Evolutionary conservation across 1,140 invertebrate species (phyloP), one percentile per base, ranked within the genome.

Genomic region (Drosophila lini): DNA sequence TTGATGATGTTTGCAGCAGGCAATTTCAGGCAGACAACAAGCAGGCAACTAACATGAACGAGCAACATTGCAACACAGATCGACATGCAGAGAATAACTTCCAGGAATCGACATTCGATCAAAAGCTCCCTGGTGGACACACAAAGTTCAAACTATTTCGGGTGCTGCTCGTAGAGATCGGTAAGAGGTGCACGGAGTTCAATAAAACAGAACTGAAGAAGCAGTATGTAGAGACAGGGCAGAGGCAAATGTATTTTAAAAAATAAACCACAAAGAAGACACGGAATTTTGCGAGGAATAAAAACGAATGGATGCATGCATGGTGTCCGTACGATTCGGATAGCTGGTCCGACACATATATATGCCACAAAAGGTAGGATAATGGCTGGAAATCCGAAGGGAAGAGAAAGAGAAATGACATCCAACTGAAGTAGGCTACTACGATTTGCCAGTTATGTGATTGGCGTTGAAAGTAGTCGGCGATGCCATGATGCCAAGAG

Each of bases 31-130:
- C 78, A 79, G 77, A 75, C 53, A 58, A 55, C 31, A 84, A 75
- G 83, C 83, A 86, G 83, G 83, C 83, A 88, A 88, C 84, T 86
- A 86, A 69, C 56, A 84, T 85, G 57, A 85, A 63, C 74, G 57
- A 65, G 52, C 53, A 55, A 77, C 61, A 74, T 75, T 75, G 73
- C 52, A 76, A 78, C 58, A 56, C 11, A 63, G 22, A 53, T 53
- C 41, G 75, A 45, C 75, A 78, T 78, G 75, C 75, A 78, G 42
- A 63, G 52, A 47, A 58, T 41, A 59, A 31, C 48, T 62, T 47
- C 40, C 44, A 60, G 68, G 47, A 40, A 62, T 44, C 40, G 55
- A 40, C 48, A 60, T 42, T 68, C 62, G 47, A 45, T 55, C 53
- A 57, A 64, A 74, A 50, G 56, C 65, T 61, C 25, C 50, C 42